Evolutionary conservation across 2,888 invertebrate species (phyloP).

Genomic region (Dicycla oo): DNA sequence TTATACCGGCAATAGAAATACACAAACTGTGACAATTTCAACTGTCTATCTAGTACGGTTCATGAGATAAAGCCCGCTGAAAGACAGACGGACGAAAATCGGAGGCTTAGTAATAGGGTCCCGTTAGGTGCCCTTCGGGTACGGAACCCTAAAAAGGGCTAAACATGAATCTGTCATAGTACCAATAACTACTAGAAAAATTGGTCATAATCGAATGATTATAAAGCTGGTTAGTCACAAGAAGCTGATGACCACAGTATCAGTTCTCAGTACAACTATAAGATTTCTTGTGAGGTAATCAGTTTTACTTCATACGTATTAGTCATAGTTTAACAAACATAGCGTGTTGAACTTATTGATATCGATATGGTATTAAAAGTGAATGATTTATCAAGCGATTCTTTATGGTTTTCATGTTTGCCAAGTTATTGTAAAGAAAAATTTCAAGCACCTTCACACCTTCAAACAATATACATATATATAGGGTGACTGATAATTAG

Average conservation of each 20-base stretch:
- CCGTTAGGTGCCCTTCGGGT: too few relatives aligned
- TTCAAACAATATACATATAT: neutral
- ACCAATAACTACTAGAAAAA: constrained; percentile 1
- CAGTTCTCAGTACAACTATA: constrained; percentile 30
- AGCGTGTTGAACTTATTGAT: constrained; percentile 7
- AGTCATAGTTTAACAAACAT: constrained; percentile 26
- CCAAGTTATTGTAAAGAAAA: neutral
- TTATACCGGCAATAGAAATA: too few relatives aligned
- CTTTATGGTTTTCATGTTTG: constrained; percentile 3
- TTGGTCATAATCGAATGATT: neutral
- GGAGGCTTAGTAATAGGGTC: too few relatives aligned
- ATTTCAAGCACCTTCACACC: constrained; percentile 6
- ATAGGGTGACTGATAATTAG: too few relatives aligned
- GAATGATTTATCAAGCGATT: constrained; percentile 4
- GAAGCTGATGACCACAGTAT: constrained; percentile 6
- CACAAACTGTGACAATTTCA: too few relatives aligned
- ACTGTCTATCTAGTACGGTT: too few relatives aligned
- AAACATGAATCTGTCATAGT: neutral
- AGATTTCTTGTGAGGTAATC: constrained; percentile 27
- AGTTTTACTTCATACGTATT: constrained; percentile 26
- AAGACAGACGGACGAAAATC: too few relatives aligned
- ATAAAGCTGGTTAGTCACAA: constrained; percentile 19
- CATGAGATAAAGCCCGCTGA: too few relatives aligned
- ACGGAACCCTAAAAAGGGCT: too few relatives aligned
- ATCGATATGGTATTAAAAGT: constrained; percentile 12